Conservation (phyloP, 2,888 invertebrate genomes). For the Busseola fusca region DNA sequence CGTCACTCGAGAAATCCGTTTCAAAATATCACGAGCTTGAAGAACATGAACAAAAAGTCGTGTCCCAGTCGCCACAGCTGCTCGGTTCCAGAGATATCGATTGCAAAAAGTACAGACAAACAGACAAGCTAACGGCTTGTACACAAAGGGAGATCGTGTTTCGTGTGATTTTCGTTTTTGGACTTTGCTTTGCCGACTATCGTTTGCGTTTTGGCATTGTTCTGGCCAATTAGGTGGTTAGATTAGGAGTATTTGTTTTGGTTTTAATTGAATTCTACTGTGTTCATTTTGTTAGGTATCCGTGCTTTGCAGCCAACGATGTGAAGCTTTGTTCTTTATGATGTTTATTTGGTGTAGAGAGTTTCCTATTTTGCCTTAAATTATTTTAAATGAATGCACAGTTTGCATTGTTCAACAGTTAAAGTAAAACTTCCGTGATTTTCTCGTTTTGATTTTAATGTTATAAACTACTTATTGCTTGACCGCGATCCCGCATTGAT, state of each 20-base stretch:
- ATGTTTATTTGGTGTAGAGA: constrained; percentile 28
- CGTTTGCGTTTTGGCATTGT: constrained; percentile 51
- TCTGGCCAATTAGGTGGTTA: constrained; percentile 47
- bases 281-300: constrained; percentile 22
- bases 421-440: background rate
- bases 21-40: constrained; percentile 68
- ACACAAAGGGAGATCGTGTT: constrained; percentile 66
- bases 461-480: no score
- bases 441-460: no score
- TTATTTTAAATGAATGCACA: constrained; percentile 1
- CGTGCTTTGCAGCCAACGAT: constrained; percentile 5
- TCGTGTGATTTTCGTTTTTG: constrained; percentile 53
- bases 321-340: constrained; percentile 23
- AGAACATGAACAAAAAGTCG: constrained; percentile 68
- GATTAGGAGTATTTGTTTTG: constrained; percentile 46
- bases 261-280: constrained; percentile 50
- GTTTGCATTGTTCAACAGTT: background rate
- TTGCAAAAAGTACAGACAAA: constrained; percentile 81
- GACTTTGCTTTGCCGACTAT: constrained; percentile 39
- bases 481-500: no score
- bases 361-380: background rate
- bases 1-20: constrained; percentile 59
- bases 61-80: constrained; percentile 76
- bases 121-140: constrained; percentile 74
- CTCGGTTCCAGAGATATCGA: constrained; percentile 83